A percentile compares a stretch with the other conserved stretches of the same genome.
These are phyloP conservation scores for Hycleus cichorii DNA, from an alignment of 1,140 invertebrate genomes.

Conservation along the genomic window DNA sequence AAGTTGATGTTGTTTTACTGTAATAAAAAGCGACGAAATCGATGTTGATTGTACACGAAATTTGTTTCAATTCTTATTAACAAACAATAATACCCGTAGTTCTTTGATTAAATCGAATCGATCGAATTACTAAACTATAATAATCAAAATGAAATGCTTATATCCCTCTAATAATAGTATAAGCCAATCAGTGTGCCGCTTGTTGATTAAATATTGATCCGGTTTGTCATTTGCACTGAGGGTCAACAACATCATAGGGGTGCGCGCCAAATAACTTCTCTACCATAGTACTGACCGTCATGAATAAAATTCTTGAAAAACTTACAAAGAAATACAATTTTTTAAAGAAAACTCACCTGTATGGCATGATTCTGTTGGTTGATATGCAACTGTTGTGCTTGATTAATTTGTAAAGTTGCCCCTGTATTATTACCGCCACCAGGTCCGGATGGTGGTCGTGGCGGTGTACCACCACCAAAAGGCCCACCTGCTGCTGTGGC, in stretches of 20 bases:
- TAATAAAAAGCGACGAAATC: no score
- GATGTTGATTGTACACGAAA: no score
- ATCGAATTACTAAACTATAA: background rate
- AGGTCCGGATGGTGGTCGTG: slow-evolving; percentile 54
- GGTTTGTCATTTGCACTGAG: slow-evolving; percentile 22
- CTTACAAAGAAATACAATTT: background rate
- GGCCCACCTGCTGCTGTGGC: slow-evolving; percentile 39
- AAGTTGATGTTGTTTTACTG: no score
- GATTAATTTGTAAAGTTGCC: slow-evolving; percentile 68
- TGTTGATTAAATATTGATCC: slow-evolving; percentile 26
- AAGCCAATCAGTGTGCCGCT: slow-evolving; percentile 20
- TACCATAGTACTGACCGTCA: slow-evolving; percentile 12
- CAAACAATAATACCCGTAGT: no score
- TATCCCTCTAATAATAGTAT: slow-evolving; percentile 13
- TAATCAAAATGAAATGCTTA: slow-evolving; percentile 7
- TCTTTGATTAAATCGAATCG: no score
- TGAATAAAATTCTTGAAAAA: background rate
- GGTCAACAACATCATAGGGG: slow-evolving; percentile 16
- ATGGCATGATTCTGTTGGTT: slow-evolving; percentile 65
- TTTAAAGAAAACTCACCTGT: slow-evolving; percentile 50
- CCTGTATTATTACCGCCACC: slow-evolving; percentile 37
- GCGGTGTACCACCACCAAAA: slow-evolving; percentile 53
- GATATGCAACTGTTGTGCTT: slow-evolving; percentile 79
- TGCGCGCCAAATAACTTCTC: slow-evolving; percentile 14
- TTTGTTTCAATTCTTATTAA: no score